Evolutionary conservation across 1,140 invertebrate species (phyloP), one percentile per base, ranked within the genome.

Genomic region (Stegodyphus dumicola): DNA sequence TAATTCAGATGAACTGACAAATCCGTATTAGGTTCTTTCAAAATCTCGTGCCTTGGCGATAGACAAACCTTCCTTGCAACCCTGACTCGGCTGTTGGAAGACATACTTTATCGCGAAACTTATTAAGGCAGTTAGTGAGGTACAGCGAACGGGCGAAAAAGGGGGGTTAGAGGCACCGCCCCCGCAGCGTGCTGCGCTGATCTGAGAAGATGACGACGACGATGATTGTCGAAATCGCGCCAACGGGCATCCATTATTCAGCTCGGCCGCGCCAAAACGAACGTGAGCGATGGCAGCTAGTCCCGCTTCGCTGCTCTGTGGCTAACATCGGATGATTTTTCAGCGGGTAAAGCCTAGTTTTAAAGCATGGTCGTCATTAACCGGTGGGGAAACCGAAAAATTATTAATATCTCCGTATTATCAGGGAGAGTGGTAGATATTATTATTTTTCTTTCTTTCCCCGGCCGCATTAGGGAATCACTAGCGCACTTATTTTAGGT

Each of bases 211-310:
- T 67, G 77, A 79, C 66, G 54, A 80, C 15, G 67, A 69, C 65
- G 66, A 80, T 80, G 78, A 80, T 80, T 80, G 78, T 80, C 78
- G 70, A 60, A 83, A 83, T 83, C 79, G 79, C 79, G 79, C 79
- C 79, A 83, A 71, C 69, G 49, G 10, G 10, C 33, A 48, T 18
- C 15, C 48, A 71, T 18, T 51, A 18, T 18, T 71, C 33, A n/a
- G 51, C 69, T 6, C 9, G 33, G 33, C 33, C 33, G 33, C 69
- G 69, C 69, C 69, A 51, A 83, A 75, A 60, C 78, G 53, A 66
- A 17, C 69, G 73, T 81, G 13, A 73, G 73, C 73, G 53, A 81
- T 81, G 18, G 33, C 53, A 73, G 4, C 9, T 17, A 56, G 76
- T 75, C 66, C 71, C 71, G 79, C 70, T 53, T 64, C 48, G 51